phyloP scores from a whole-genome alignment of 2,888 invertebrate species.

The Biston betularia region DNA sequence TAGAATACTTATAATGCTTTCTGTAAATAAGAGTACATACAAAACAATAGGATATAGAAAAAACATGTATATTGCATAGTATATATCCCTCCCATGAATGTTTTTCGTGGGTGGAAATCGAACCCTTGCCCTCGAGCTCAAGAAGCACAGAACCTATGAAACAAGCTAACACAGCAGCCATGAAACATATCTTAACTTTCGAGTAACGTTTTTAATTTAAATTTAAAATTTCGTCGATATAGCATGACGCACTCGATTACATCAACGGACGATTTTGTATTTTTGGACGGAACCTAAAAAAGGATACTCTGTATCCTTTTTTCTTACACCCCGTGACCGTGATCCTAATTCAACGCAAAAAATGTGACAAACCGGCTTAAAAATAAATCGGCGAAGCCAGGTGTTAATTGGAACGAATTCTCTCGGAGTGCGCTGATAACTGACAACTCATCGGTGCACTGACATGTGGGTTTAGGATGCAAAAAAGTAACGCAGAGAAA shows the following conservation, averaged over 20 bases:
- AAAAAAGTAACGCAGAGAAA: conserved; percentile 38
- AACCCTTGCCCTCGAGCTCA: too few relatives aligned
- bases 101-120: too few relatives aligned
- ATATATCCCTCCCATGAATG: too few relatives aligned
- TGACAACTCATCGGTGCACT: conserved; percentile 45
- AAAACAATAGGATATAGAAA: too few relatives aligned
- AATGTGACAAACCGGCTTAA: conserved; percentile 66
- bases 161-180: too few relatives aligned
- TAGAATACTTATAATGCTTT: too few relatives aligned
- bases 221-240: conserved; percentile 21
- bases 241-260: conserved; percentile 27
- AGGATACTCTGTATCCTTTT: conserved; percentile 52
- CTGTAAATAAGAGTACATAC: too few relatives aligned
- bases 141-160: too few relatives aligned
- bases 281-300: conserved; percentile 35
- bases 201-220: conserved; percentile 19
- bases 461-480: conserved; percentile 44
- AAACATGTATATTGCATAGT: too few relatives aligned
- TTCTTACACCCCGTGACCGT: conserved; percentile 66
- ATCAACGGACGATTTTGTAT: conserved; percentile 7
- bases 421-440: conserved; percentile 66
- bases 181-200: conserved; percentile 1
- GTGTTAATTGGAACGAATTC: conserved; percentile 84
- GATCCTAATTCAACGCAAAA: conserved; percentile 71
- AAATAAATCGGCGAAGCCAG: conserved; percentile 73